Evolutionary conservation across 2,797 vertebrate species (phyloP), one percentile per base, ranked within the genome.

Genomic region (Chromobotia macracanthus): DNA sequence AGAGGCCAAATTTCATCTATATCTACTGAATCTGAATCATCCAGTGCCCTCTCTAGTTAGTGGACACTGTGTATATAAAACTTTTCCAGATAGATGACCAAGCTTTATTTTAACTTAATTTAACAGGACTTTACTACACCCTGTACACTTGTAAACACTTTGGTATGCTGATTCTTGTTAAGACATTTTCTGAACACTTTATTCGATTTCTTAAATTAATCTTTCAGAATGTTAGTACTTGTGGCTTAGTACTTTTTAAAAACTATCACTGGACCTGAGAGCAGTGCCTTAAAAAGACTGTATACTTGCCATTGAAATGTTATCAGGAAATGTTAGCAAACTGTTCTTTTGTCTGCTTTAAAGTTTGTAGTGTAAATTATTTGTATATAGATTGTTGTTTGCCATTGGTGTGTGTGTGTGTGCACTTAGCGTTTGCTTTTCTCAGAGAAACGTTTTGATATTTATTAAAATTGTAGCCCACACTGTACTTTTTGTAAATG

Each of bases 21-120:
- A 79, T 99, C 98, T 0, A 99, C 97, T 0, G 98, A 99, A 84
- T 99, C 97, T 0, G 98, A 99, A 81, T 99, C 97, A 19, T 99
- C 97, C 0, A 99, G 97, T 88, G 97, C 95, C 87, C 93, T 98
- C 74, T 97, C 96, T 60, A 97, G 97, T 94, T 99, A 98, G 96
- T 92, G 16, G n/a, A 13, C 21, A 63, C 35, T 50, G 44, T 46
- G 16, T 53, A 78, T 70, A 83, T 63, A 13, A 68, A 19, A 69
- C n/a, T 51, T 72, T 68, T n/a, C 76, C 70, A 44, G 53, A 44
- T 72, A 13, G 71, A 75, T 83, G 75, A 79, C 21, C 84, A 89
- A 88, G 86, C 86, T 90, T 90, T 75, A 65, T 80, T 75, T 10
- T 44, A 44, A 44, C 41, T 31, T 31, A 3, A 31, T 85, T 84